Evolutionary conservation across 2,113 vertebrate genomes (phyloP).

Genomic region (Thunnus maccoyii): DNA sequence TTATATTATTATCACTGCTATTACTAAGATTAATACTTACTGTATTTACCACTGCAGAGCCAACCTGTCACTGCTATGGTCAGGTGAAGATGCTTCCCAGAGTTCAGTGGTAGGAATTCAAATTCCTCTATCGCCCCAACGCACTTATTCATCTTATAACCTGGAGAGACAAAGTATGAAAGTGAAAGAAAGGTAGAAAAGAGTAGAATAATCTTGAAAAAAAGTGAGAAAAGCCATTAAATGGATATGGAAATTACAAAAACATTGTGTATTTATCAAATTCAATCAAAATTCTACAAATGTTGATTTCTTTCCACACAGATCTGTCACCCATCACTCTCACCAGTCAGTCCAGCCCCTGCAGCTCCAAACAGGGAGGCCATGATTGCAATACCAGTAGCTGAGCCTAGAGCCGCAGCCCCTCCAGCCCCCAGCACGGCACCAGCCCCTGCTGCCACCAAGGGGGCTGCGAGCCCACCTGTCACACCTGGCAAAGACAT

Average conservation of each 20-base stretch:
- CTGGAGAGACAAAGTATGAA: conserved; percentile 74
- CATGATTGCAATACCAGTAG: conserved; percentile 94
- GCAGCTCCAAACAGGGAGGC: conserved; percentile 96
- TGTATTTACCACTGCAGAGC: conserved; percentile 95
- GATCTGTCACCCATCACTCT: neutral
- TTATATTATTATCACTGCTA: neutral
- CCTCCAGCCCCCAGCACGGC: conserved; percentile 92
- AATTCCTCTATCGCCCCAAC: conserved; percentile 98
- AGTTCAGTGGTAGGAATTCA: conserved; percentile 92
- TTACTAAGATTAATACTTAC: conserved; percentile 81
- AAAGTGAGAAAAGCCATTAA: neutral
- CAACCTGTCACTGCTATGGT: conserved; percentile 95
- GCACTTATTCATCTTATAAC: conserved; percentile 99
- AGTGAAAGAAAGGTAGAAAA: neutral
- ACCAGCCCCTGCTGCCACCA: conserved; percentile 92
- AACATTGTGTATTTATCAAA: neutral
- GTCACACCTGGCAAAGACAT: conserved; percentile 89
- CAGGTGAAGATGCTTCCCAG: conserved; percentile 93
- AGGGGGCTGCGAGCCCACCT: conserved; percentile 94
- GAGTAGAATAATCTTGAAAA: neutral
- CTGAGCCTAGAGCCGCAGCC: conserved; percentile 93
- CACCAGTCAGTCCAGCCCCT: conserved; percentile 95
- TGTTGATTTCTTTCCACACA: neutral
- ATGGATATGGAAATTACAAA: neutral
- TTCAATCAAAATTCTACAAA: neutral